These are phyloP conservation scores for Andrena minutula DNA, from an alignment of 2,888 invertebrate species.

Conservation along the genomic window DNA sequence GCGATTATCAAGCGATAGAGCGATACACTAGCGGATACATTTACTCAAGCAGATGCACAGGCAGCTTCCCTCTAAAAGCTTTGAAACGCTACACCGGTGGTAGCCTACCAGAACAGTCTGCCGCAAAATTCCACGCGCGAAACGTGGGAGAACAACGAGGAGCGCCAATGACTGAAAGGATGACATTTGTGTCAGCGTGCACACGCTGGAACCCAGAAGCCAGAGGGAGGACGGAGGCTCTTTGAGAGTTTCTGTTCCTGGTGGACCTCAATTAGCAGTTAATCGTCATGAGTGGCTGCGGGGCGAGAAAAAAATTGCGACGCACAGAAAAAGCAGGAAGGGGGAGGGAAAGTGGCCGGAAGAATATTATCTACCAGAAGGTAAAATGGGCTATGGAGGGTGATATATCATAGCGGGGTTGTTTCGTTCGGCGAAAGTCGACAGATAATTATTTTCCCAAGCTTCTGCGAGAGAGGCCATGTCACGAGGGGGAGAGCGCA, in stretches of 20 bases:
- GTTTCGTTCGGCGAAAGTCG: constrained; percentile 47
- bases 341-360: neutral
- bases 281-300: neutral
- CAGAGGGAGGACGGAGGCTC: neutral
- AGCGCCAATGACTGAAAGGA: neutral
- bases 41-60: too few species aligned
- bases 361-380: constrained; percentile 1
- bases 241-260: neutral
- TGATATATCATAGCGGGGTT: constrained; percentile 36
- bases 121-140: neutral
- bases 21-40: too few species aligned
- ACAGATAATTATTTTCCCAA: constrained; percentile 65
- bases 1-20: too few species aligned
- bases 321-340: neutral
- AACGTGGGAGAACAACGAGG: neutral
- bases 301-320: neutral
- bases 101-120: neutral
- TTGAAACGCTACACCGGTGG: neutral
- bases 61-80: too few species aligned
- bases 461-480: constrained; percentile 29
- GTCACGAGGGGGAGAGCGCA: constrained; percentile 10
- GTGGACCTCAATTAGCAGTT: constrained; percentile 1
- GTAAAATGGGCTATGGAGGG: neutral
- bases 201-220: neutral
- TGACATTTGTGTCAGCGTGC: neutral